Conservation (phyloP, 2,888 invertebrate species). For the Pollenia angustigena region DNA sequence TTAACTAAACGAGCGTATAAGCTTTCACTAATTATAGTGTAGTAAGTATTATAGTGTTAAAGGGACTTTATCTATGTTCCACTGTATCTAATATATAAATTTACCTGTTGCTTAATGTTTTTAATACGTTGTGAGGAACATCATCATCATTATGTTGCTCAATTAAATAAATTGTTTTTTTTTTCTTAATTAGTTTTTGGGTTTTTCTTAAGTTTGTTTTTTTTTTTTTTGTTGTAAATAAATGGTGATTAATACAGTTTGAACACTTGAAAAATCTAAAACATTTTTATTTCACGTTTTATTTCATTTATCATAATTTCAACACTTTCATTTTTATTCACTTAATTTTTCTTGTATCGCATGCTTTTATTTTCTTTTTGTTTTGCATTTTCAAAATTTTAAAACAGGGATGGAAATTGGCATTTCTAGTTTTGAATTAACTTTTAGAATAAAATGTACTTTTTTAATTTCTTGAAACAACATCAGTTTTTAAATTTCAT, state of each 20-base stretch:
- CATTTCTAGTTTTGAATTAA: no score
- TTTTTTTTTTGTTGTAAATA: background rate
- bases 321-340: slow-evolving; percentile 66
- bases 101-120: slow-evolving; percentile 60
- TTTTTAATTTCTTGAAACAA: no score
- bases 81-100: background rate
- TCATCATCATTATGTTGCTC: slow-evolving; percentile 42
- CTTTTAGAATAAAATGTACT: no score
- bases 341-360: slow-evolving; percentile 23
- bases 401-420: no score
- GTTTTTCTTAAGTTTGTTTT: background rate
- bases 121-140: slow-evolving; percentile 32
- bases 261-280: slow-evolving; percentile 20
- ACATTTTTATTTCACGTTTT: slow-evolving; percentile 11
- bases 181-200: no score
- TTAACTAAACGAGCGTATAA: no score
- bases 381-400: background rate
- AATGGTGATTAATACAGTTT: slow-evolving; percentile 36
- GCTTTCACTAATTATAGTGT: no score
- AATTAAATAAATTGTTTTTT: background rate
- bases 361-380: background rate
- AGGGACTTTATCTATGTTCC: background rate
- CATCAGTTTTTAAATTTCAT: no score
- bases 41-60: no score
- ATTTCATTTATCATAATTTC: slow-evolving; percentile 44